A percentile compares a stretch with the other conserved stretches of the same genome.
These are phyloP conservation scores for Agrenia bidenticulata DNA, from an alignment of 2,888 invertebrate species.

Conservation along the genomic window DNA sequence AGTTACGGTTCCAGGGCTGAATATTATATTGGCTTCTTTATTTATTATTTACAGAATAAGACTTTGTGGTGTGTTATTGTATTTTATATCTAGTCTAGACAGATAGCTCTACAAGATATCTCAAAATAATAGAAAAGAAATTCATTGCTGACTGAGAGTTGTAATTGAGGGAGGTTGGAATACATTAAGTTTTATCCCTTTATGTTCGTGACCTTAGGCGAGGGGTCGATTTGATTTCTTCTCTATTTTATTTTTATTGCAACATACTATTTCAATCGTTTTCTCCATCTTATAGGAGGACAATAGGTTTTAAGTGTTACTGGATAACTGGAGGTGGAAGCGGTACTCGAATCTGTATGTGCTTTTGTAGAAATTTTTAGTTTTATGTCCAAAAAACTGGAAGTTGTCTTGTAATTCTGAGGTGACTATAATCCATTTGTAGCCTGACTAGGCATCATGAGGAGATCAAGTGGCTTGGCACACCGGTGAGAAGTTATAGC, in stretches of 20 bases:
- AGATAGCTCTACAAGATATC: neutral
- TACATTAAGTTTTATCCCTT: neutral
- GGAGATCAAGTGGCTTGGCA: constrained; percentile 22
- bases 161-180: constrained; percentile 1
- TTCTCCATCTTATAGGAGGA: neutral
- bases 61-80: neutral
- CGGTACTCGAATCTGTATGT: neutral
- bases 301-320: too few relatives aligned
- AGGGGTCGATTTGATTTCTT: too few relatives aligned
- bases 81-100: constrained; percentile 17
- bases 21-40: constrained; percentile 17
- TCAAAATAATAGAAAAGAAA: neutral
- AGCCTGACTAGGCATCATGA: constrained; percentile 17
- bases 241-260: constrained; percentile 6
- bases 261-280: neutral
- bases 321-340: neutral
- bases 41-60: constrained; percentile 9
- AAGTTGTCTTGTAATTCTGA: neutral
- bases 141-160: neutral
- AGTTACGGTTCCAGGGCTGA: constrained; percentile 15
- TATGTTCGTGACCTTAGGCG: constrained; percentile 8
- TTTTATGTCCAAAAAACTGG: constrained; percentile 21
- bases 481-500: constrained; percentile 16
- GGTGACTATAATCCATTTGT: too few relatives aligned
- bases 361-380: constrained; percentile 18